A percentile compares a stretch with the other conserved stretches of the same genome.
phyloP scores from a whole-genome alignment of 30 jellyfish, hydroid and myxozoan species.

The Euphysa ruthae region DNA sequence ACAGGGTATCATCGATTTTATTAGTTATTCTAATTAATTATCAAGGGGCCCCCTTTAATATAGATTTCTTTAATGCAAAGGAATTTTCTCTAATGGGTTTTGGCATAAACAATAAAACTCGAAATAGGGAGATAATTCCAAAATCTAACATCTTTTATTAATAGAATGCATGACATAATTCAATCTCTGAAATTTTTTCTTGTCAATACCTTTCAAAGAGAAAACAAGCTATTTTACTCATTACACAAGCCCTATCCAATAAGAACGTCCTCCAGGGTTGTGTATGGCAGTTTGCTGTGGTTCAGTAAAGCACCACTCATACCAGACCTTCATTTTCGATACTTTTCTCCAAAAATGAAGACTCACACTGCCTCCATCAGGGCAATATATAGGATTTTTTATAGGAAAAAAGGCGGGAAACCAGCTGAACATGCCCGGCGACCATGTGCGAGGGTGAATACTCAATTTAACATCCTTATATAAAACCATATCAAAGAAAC shows the following conservation, averaged over 20 bases:
- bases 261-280: conserved; percentile 95
- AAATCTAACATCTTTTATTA: too few species aligned
- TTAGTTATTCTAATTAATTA: too few species aligned
- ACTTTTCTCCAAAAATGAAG: conserved; percentile 87
- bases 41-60: too few species aligned
- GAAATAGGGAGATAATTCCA: too few species aligned
- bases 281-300: conserved; percentile 77
- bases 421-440: conserved; percentile 99
- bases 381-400: conserved; percentile 73
- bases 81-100: too few species aligned
- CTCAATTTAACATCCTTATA: conserved; percentile 79
- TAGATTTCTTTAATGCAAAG: too few species aligned
- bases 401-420: conserved; percentile 63
- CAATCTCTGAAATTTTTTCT: too few species aligned
- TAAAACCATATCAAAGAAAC: conserved; percentile 75
- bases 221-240: too few species aligned
- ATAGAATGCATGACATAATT: too few species aligned
- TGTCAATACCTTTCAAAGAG: too few species aligned
- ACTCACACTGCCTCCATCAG: conserved; percentile 47
- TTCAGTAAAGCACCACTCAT: conserved; percentile 91
- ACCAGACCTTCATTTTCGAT: conserved; percentile 88
- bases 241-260: conserved; percentile 86
- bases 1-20: too few species aligned
- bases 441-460: conserved; percentile 81
- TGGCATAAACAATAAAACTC: too few species aligned